A percentile compares a stretch with the other conserved stretches of the same genome.
These are phyloP conservation scores for Ganaspis sp. DNA, from an alignment of 1,140 invertebrate species.

Conservation along the genomic window DNA sequence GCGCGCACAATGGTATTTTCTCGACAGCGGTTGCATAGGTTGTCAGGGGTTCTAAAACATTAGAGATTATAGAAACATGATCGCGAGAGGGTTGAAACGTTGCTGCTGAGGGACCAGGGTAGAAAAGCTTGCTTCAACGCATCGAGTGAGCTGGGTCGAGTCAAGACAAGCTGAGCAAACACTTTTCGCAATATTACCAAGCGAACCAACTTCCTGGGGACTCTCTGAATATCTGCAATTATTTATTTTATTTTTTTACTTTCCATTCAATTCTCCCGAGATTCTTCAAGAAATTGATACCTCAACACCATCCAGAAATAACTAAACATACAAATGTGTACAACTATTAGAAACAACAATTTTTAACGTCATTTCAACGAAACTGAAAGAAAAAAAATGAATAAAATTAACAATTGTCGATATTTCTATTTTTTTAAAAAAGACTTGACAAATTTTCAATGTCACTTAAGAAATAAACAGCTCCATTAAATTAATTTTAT, in stretches of 20 bases:
- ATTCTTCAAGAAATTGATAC: too few species aligned
- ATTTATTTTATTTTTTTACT: conserved; percentile 16
- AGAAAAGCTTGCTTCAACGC: conserved; percentile 54
- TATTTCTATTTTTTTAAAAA: too few species aligned
- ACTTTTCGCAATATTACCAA: conserved; percentile 60
- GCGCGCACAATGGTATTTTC: not conserved
- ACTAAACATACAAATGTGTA: too few species aligned
- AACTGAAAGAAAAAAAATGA: too few species aligned
- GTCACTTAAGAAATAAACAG: too few species aligned
- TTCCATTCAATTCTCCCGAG: too few species aligned
- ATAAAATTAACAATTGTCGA: too few species aligned
- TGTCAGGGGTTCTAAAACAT: conserved; percentile 7
- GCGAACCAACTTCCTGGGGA: conserved; percentile 31
- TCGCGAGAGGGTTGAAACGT: conserved; percentile 17
- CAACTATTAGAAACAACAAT: too few species aligned
- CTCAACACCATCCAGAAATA: too few species aligned
- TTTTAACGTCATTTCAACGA: too few species aligned
- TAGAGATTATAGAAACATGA: not conserved
- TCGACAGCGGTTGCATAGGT: not conserved
- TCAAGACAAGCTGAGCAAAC: conserved; percentile 59
- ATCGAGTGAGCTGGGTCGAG: conserved; percentile 34
- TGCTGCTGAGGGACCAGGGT: conserved; percentile 6
- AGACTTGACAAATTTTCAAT: too few species aligned
- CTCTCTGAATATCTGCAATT: conserved; percentile 17
- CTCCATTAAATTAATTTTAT: too few species aligned